Conservation (phyloP, 2,797 vertebrate species). For the Platalea minor region DNA sequence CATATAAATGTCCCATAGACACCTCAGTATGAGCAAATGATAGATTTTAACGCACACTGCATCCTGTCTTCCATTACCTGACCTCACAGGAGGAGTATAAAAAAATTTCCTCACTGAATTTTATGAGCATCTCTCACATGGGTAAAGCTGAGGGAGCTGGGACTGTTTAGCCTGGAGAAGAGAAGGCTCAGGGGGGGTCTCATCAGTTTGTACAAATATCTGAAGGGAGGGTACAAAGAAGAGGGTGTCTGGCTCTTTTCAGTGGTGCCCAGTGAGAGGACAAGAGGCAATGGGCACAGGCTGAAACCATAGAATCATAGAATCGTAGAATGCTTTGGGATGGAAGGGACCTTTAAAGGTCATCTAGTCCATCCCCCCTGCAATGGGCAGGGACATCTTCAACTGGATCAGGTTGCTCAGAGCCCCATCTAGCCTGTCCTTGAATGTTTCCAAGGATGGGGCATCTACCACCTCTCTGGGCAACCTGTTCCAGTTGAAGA, state of each 20-base stretch:
- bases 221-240: not conserved
- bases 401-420: too few relatives aligned
- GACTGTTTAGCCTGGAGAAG: not conserved
- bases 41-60: not conserved
- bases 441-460: too few relatives aligned
- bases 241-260: not conserved
- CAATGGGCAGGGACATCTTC: too few relatives aligned
- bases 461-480: too few relatives aligned
- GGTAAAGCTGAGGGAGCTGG: not conserved
- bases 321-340: too few relatives aligned
- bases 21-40: not conserved
- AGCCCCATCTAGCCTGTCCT: too few relatives aligned
- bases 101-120: not conserved
- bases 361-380: too few relatives aligned
- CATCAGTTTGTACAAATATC: not conserved
- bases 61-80: not conserved
- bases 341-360: too few relatives aligned
- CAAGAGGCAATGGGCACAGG: not conserved
- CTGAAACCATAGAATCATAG: not conserved
- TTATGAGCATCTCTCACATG: not conserved
- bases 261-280: not conserved
- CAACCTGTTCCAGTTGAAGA: too few relatives aligned
- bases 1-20: not conserved
- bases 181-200: not conserved
- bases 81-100: not conserved